Evolutionary conservation across 2,888 invertebrate genomes (phyloP), one percentile per base, ranked within the genome.

Genomic region (Endotricha flammealis): DNA sequence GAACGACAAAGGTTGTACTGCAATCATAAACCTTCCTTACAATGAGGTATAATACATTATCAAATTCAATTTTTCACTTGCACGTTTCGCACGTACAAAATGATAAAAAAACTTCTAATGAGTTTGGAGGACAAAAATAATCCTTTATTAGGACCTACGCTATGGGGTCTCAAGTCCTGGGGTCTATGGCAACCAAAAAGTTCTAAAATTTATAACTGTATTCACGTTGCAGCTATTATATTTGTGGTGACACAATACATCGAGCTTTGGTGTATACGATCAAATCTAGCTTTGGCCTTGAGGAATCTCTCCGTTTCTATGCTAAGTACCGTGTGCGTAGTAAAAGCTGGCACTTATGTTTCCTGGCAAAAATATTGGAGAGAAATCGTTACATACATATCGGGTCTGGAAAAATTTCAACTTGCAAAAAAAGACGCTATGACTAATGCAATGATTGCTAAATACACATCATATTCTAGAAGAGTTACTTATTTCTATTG

Each of bases 251-350:
- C 64, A n/a, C 75, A 81, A 45, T 80, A 74, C 31, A 29, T 77
- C 1, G 81, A 82, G 39, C 64, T 83, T 1, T 81, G 73, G 72
- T 31, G 61, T 0, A 67, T 79, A 9, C 64, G 68, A 39, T 49
- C 55, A 0, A 53, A 80, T 14, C 31, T 76, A 1, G 65, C 74
- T 28, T 28, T 63, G 43, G 81, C 80, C 2, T 36, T 81, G 22
- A 52, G 70, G 11, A 83, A 83, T 37, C 50, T 83, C 0, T 81
- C 83, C 0, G 53, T 73, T 0, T 67, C 75, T 0, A 77, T 82
- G 75, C 53, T 81, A 0, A 81, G 78, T 35, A 61, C 72, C 0
- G 60, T 80, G 1, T 81, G 81, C 28, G 65, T 75, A 0, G 48
- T 72, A 0, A 83, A 83, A 53, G 64, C 72, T 2, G 53, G 58